Base-by-base conservation (phyloP, 2,113 vertebrate species). In the Melanerpes aurifrons region DNA sequence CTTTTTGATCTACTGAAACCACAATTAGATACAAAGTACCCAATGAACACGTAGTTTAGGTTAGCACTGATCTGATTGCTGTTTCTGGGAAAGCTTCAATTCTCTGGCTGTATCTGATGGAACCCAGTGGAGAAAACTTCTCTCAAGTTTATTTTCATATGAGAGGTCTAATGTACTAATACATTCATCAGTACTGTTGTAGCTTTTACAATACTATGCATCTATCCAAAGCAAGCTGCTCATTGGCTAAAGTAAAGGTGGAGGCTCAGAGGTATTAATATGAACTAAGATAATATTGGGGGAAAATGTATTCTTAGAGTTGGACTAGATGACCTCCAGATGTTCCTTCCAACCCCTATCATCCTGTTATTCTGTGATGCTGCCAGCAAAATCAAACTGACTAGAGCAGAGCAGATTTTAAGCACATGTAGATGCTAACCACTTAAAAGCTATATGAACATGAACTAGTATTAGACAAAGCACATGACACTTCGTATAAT, bases 401-500 rank as follows among this genome's bases (percentile, higher is more conserved):
- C 3, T 19, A 53, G 17, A 50, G 13, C 37, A 56, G 8, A 77
- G n/a, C 4, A 67, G 24, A 67, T 57, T 95, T 86, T 50, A 87
- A 57, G 12, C 10, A 32, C 5, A 70, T 5, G 10, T 59, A 70
- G 14, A 43, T 11, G 3, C 25, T 12, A 40, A 25, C 37, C 31
- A 67, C 14, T 47, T 71, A 59, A 80, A 77, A 82, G 12, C 32
- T 9, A 78, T 37, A 67, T 28, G 6, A 59, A 59, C 1, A 1
- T 35, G 16, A 74, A 79, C 17, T 37, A 47, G 4, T 35, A 75
- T 28, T 0, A 50, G 14, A 87, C 31, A 85, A 91, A 85, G 80
- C 3, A 40, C 6, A 12, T 2, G 2, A 6, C 12, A 66, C 7
- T 12, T 25, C 58, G 14, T 5, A 5, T 20, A 80, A 80, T 1